Percentiles rank a stretch among this genome's conserved stretches.
These are phyloP conservation scores for Mormyrus hasselquistii DNA, from an alignment of 2,797 vertebrate species.

Conservation along the genomic window DNA sequence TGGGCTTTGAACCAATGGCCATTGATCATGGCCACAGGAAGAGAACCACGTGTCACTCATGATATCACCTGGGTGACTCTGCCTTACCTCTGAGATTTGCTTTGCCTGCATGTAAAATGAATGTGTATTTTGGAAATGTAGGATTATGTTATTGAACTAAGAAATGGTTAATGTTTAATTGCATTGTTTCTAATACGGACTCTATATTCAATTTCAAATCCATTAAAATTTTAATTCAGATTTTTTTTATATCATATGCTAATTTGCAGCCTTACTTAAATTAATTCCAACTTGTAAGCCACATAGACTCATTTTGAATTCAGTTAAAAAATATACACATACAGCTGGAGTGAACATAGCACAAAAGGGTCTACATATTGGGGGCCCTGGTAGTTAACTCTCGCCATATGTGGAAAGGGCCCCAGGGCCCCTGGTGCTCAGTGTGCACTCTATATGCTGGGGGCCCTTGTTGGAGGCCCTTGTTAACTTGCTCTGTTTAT, in stretches of 20 bases:
- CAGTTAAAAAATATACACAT: neutral
- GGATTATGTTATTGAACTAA: neutral
- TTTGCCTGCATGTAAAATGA: neutral
- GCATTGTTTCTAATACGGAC: neutral
- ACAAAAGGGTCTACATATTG: neutral
- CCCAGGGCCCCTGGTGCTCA: neutral
- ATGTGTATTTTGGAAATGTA: neutral
- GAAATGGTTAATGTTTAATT: slow-evolving; percentile 9
- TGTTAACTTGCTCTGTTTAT: neutral
- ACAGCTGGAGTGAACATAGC: neutral
- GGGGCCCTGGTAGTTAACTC: neutral
- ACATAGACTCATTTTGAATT: neutral
- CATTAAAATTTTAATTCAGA: neutral
- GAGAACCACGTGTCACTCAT: neutral
- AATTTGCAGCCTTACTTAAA: neutral
- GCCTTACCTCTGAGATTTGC: neutral
- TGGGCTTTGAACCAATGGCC: neutral
- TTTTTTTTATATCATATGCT: neutral
- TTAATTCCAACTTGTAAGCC: neutral
- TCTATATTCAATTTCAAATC: neutral
- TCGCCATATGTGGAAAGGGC: neutral
- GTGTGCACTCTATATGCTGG: neutral
- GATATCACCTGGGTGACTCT: neutral
- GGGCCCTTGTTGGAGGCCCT: neutral
- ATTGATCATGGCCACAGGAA: neutral